Evolutionary conservation across 2,888 invertebrate genomes (phyloP).

Genomic region (Acanthopleura granulata): DNA sequence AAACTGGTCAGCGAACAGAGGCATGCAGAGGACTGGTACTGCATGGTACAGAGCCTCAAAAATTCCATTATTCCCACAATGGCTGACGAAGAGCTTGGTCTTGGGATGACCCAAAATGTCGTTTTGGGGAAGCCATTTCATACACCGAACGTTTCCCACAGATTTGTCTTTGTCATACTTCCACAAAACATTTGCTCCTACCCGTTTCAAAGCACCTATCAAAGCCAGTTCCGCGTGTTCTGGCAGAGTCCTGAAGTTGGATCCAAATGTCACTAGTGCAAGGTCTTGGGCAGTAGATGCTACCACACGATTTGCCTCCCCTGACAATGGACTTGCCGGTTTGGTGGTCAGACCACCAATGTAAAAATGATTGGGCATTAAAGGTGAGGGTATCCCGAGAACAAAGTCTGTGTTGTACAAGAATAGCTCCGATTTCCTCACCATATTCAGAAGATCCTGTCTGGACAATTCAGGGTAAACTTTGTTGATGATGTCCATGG

Average conservation of each 20-base stretch:
- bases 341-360: slow-evolving; percentile 39
- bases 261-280: slow-evolving; percentile 41
- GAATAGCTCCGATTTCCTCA: slow-evolving; percentile 27
- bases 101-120: slow-evolving; percentile 42
- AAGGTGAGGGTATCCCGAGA: slow-evolving; percentile 36
- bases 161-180: slow-evolving; percentile 26
- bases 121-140: slow-evolving; percentile 44
- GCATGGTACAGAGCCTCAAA: slow-evolving; percentile 47
- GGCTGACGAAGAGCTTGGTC: slow-evolving; percentile 42
- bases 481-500: slow-evolving; percentile 8
- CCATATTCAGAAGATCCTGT: slow-evolving; percentile 14
- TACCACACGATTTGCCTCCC: slow-evolving; percentile 33
- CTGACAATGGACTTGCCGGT: slow-evolving; percentile 31
- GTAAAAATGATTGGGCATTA: slow-evolving; percentile 36
- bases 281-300: slow-evolving; percentile 34
- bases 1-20: slow-evolving; percentile 41
- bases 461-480: background rate
- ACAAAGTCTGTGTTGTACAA: slow-evolving; percentile 37
- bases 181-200: slow-evolving; percentile 21
- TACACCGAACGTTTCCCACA: slow-evolving; percentile 28
- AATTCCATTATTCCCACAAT: slow-evolving; percentile 45
- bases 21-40: slow-evolving; percentile 43
- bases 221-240: slow-evolving; percentile 12
- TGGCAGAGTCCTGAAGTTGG: slow-evolving; percentile 20
- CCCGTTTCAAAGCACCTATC: background rate